These are phyloP conservation scores for Cyanoramphus novaezelandiae DNA, from an alignment of 2,113 vertebrate genomes.

Conservation along the genomic window DNA sequence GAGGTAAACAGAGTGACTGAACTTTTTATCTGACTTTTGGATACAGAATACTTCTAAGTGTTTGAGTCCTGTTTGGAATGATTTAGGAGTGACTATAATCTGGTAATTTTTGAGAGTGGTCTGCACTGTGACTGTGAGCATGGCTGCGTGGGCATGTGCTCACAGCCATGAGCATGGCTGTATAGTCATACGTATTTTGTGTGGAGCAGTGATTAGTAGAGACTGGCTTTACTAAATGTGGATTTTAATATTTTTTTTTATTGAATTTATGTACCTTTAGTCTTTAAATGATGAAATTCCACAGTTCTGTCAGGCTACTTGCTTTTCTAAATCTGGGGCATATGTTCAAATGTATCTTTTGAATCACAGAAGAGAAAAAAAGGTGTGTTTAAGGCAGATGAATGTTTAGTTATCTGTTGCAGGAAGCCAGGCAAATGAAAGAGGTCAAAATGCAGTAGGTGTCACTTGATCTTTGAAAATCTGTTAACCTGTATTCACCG, in stretches of 20 bases:
- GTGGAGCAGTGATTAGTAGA: background rate
- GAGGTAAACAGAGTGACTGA: background rate
- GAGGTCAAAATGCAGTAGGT: background rate
- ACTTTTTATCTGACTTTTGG: background rate
- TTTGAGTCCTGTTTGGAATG: background rate
- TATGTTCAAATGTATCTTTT: background rate
- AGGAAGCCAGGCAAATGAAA: background rate
- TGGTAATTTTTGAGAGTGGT: background rate
- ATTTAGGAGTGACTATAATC: background rate
- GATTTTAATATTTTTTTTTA: background rate
- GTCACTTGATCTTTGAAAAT: background rate
- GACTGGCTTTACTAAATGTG: background rate
- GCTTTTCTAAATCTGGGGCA: background rate
- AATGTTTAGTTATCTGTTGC: background rate
- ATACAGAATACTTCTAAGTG: background rate
- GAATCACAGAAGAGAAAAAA: background rate
- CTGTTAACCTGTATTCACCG: background rate
- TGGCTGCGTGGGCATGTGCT: background rate
- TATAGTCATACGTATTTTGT: background rate
- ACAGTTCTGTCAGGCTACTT: background rate
- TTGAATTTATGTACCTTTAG: background rate
- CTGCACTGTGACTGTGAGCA: background rate
- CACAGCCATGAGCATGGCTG: background rate
- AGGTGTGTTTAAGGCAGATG: background rate
- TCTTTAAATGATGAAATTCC: background rate